These are phyloP conservation scores for Hirudinaria manillensis DNA, from an alignment of 2,888 invertebrate genomes.

Conservation along the genomic window DNA sequence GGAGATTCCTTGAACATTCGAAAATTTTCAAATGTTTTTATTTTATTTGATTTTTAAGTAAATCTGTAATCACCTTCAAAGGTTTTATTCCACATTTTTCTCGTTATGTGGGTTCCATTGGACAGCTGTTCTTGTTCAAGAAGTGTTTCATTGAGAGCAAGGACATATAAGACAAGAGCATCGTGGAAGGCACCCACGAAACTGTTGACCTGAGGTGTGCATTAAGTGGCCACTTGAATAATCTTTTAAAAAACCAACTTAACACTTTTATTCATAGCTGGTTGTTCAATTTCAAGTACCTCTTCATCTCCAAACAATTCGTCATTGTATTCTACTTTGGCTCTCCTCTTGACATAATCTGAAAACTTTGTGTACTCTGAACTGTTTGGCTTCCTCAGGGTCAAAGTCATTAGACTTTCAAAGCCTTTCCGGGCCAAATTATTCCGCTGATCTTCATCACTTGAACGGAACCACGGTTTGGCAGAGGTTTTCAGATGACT, in stretches of 20 bases:
- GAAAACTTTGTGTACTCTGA: slow-evolving; percentile 48
- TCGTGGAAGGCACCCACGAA: slow-evolving; percentile 94
- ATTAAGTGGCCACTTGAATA: not conserved
- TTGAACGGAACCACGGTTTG: slow-evolving; percentile 76
- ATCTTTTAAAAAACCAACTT: not conserved
- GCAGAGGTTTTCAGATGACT: slow-evolving; percentile 18
- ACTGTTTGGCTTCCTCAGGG: slow-evolving; percentile 50
- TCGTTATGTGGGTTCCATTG: slow-evolving; percentile 77
- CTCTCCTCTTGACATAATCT: slow-evolving; percentile 48
- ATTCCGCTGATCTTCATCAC: slow-evolving; percentile 75
- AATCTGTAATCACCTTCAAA: slow-evolving; percentile 66
- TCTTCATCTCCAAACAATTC: slow-evolving; percentile 51
- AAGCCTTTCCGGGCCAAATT: slow-evolving; percentile 58
- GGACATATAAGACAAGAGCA: slow-evolving; percentile 84
- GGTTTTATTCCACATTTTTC: slow-evolving; percentile 77
- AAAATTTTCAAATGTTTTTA: not conserved
- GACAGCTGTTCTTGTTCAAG: slow-evolving; percentile 56
- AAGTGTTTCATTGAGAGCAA: slow-evolving; percentile 81
- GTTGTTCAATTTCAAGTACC: slow-evolving; percentile 38
- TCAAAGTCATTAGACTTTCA: slow-evolving; percentile 51
- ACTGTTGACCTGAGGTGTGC: slow-evolving; percentile 64
- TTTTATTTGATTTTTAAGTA: not conserved
- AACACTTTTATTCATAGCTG: not conserved
- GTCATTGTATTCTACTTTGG: slow-evolving; percentile 45
- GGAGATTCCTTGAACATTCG: slow-evolving; percentile 66